Conservation (phyloP, 2,888 invertebrate species). For the Drosophila vallismaia region DNA sequence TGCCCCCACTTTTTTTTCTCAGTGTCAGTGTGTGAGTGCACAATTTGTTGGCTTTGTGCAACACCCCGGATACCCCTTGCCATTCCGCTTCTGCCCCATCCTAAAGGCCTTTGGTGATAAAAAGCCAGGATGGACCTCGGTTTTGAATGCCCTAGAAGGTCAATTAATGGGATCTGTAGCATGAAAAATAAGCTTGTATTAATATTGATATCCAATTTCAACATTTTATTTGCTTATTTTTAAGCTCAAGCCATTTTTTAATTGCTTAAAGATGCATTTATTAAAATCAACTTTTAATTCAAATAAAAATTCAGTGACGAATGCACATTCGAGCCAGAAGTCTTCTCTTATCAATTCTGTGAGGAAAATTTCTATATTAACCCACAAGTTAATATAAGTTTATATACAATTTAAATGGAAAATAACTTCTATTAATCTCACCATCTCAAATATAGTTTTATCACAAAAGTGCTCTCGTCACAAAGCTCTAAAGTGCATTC, state of each 20-base stretch:
- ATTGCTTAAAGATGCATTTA: not conserved
- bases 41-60: slow-evolving; percentile 78
- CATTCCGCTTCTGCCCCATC: not conserved
- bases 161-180: not conserved
- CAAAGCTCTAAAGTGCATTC: no score
- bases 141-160: not conserved
- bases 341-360: not conserved
- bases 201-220: no score
- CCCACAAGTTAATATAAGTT: no score
- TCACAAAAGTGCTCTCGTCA: no score
- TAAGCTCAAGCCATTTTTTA: not conserved
- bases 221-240: not conserved
- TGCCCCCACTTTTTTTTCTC: not conserved
- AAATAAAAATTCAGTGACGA: not conserved
- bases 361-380: not conserved
- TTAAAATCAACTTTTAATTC: not conserved
- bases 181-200: no score
- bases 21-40: slow-evolving; percentile 57
- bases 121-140: not conserved
- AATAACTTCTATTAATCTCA: no score
- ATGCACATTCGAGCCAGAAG: not conserved
- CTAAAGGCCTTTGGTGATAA: not conserved
- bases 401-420: no score
- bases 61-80: slow-evolving; percentile 13
- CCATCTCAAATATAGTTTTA: no score